A percentile compares a stretch with the other conserved stretches of the same genome.
Evolutionary conservation across 2,113 vertebrate genomes (phyloP).

Genomic region (Phalacrocorax carbo): DNA sequence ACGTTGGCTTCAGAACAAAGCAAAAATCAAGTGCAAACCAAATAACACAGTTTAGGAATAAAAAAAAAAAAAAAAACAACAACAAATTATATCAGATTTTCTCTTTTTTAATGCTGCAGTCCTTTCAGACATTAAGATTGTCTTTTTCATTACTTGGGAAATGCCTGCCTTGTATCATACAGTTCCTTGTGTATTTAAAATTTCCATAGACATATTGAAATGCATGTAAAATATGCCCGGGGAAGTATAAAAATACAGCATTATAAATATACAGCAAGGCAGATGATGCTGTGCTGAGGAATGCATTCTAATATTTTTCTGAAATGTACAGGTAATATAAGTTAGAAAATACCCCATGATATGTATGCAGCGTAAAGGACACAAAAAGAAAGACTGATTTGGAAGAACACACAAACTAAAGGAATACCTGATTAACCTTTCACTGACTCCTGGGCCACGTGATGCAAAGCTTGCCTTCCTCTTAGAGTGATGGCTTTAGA

Average conservation of each 20-base stretch:
- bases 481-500: slow-evolving; percentile 87
- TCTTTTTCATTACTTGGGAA: background rate
- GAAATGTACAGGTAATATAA: slow-evolving; percentile 52
- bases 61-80: background rate
- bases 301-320: slow-evolving; percentile 49
- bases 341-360: slow-evolving; percentile 39
- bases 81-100: background rate
- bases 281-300: slow-evolving; percentile 11
- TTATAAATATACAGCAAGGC: slow-evolving; percentile 18
- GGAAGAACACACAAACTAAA: slow-evolving; percentile 84
- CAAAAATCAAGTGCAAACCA: slow-evolving; percentile 20
- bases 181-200: background rate
- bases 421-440: slow-evolving; percentile 98
- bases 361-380: slow-evolving; percentile 14
- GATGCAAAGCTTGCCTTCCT: slow-evolving; percentile 82
- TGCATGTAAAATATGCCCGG: slow-evolving; percentile 6
- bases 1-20: slow-evolving; percentile 32
- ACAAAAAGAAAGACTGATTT: slow-evolving; percentile 72
- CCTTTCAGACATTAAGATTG: background rate
- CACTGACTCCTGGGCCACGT: slow-evolving; percentile 88
- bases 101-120: background rate
- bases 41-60: background rate
- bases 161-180: background rate
- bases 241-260: slow-evolving; percentile 16
- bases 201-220: background rate